These are phyloP conservation scores for Phoenoteleia sp. DNA, from an alignment of 2,888 invertebrate species.

Conservation along the genomic window DNA sequence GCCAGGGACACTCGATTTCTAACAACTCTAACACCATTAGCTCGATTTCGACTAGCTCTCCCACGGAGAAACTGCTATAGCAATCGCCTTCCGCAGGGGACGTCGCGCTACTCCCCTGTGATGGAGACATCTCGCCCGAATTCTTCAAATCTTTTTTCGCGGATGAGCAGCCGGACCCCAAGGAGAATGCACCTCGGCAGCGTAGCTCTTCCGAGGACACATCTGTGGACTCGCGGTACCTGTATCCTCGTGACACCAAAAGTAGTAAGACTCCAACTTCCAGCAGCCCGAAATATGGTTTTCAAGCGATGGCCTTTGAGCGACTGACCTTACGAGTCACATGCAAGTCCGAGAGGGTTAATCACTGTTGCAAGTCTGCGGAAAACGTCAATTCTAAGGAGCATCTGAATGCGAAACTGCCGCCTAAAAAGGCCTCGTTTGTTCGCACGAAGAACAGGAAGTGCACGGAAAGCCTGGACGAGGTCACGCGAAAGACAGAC, in stretches of 20 bases:
- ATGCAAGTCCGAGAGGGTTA: constrained; percentile 31
- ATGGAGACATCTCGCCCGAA: constrained; percentile 80
- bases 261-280: background rate
- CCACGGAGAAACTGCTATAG: constrained; percentile 93
- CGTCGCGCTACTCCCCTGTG: constrained; percentile 80
- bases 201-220: constrained; percentile 53
- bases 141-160: constrained; percentile 81
- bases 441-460: constrained; percentile 33
- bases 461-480: constrained; percentile 46
- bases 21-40: constrained; percentile 85
- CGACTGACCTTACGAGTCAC: background rate
- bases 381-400: constrained; percentile 72
- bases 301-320: background rate
- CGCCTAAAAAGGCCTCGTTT: constrained; percentile 39
- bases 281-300: background rate
- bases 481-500: constrained; percentile 47
- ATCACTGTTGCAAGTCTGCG: constrained; percentile 20
- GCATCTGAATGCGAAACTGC: constrained; percentile 24
- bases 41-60: constrained; percentile 90
- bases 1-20: constrained; percentile 70
- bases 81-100: constrained; percentile 85
- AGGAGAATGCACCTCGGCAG: background rate
- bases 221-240: constrained; percentile 30
- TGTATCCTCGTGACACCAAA: constrained; percentile 1
- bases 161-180: constrained; percentile 71